These are phyloP conservation scores for Thinocorus orbignyianus DNA, from an alignment of 2,113 vertebrate genomes.

Conservation along the genomic window DNA sequence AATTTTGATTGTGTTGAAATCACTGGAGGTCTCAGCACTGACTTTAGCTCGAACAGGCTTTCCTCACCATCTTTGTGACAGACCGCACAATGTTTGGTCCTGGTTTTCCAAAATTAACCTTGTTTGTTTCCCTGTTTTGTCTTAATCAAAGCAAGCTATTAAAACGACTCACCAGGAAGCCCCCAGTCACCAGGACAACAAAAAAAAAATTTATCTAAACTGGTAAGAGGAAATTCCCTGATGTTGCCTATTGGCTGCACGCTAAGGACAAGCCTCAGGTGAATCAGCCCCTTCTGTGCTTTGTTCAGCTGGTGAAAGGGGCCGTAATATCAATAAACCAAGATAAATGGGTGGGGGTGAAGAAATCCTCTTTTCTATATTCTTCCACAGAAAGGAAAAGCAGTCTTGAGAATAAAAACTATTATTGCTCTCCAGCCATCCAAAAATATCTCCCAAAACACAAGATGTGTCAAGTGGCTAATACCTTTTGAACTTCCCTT, in stretches of 20 bases:
- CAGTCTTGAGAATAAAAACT: not conserved
- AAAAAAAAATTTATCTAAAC: not conserved
- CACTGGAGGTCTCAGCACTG: not conserved
- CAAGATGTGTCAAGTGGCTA: conserved; percentile 5
- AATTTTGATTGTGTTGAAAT: not conserved
- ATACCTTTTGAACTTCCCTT: conserved; percentile 54
- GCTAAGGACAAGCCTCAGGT: not conserved
- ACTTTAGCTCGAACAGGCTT: not conserved
- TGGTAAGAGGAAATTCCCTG: not conserved
- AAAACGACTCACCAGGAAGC: not conserved
- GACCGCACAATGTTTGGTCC: not conserved
- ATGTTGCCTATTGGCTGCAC: not conserved
- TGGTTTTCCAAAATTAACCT: not conserved
- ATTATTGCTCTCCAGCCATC: not conserved
- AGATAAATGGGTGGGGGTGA: not conserved
- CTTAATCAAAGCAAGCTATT: not conserved
- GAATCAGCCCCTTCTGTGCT: not conserved
- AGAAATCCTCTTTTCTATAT: not conserved
- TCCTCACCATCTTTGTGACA: not conserved
- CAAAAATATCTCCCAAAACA: conserved; percentile 24
- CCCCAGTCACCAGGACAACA: not conserved
- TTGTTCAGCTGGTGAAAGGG: not conserved
- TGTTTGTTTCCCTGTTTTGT: not conserved
- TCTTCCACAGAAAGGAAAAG: not conserved
- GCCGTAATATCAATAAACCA: not conserved